A percentile compares a stretch with the other conserved stretches of the same genome.
phyloP scores from a whole-genome alignment of 2,797 vertebrate genomes.

The Pseudomugil gertrudae region DNA sequence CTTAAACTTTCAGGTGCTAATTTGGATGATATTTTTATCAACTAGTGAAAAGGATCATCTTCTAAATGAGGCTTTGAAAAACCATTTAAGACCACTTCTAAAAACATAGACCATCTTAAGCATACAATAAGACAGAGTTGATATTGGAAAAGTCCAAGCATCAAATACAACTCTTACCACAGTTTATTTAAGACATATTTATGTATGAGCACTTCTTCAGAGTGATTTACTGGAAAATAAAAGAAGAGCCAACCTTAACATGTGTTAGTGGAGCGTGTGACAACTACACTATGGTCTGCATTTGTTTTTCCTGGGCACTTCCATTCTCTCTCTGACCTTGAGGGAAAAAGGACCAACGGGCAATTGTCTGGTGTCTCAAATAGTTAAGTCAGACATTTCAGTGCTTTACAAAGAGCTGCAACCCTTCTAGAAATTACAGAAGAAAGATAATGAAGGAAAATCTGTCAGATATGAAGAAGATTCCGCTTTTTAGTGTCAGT shows the following conservation, averaged over 20 bases:
- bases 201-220: conserved; percentile 71
- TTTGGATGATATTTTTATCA: conserved; percentile 3
- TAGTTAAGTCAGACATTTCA: conserved; percentile 77
- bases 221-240: conserved; percentile 78
- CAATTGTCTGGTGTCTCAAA: conserved; percentile 79
- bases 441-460: conserved; percentile 78
- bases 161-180: conserved; percentile 65
- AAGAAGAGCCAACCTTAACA: conserved; percentile 72
- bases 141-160: conserved; percentile 53
- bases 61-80: conserved; percentile 29
- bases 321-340: conserved; percentile 77
- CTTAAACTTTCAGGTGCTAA: conserved; percentile 13
- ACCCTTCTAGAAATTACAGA: conserved; percentile 69
- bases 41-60: conserved; percentile 36
- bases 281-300: conserved; percentile 76
- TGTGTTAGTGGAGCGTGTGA: conserved; percentile 75
- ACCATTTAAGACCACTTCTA: conserved; percentile 28
- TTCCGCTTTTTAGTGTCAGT: conserved; percentile 75
- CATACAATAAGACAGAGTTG: conserved; percentile 68
- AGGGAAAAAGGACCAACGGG: conserved; percentile 64
- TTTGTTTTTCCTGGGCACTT: conserved; percentile 79
- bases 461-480: conserved; percentile 77
- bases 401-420: conserved; percentile 62
- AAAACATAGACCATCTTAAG: conserved; percentile 35
- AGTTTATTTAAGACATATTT: conserved; percentile 69